phyloP scores from a whole-genome alignment of 2,888 invertebrate species.

The Ceraclea dissimilis region DNA sequence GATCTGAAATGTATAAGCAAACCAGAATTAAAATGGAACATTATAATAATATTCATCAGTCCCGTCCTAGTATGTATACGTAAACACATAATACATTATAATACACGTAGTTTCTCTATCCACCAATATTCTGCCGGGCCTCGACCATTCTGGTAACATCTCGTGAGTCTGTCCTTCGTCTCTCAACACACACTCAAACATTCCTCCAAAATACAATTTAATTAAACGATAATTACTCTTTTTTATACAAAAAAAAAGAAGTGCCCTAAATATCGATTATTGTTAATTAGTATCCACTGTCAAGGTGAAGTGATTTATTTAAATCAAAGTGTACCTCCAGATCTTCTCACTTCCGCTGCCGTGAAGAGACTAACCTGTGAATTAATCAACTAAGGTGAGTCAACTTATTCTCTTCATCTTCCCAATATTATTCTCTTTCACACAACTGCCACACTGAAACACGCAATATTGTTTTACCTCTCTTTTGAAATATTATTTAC shows the following conservation, averaged over 20 bases:
- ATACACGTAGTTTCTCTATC: constrained; percentile 4
- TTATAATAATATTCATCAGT: constrained; percentile 12
- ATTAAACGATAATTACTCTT: no score
- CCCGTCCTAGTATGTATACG: background rate
- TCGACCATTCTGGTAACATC: constrained; percentile 17
- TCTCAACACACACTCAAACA: background rate
- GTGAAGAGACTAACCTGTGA: background rate
- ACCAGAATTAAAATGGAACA: constrained; percentile 26
- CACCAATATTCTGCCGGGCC: constrained; percentile 18
- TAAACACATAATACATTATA: no score
- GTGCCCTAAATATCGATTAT: no score
- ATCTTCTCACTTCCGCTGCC: background rate
- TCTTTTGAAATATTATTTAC: no score
- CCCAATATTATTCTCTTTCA: no score
- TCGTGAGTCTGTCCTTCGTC: constrained; percentile 2
- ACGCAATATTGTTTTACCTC: no score
- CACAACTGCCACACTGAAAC: no score
- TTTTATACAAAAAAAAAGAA: no score
- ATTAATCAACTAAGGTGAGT: constrained; percentile 16
- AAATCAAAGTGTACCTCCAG: background rate
- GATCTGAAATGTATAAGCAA: constrained; percentile 22
- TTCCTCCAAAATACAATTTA: background rate
- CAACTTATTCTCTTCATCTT: no score
- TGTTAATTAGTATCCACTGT: constrained; percentile 10
- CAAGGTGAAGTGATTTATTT: constrained; percentile 14